These are phyloP conservation scores for Aphrophora alni DNA, from an alignment of 2,888 invertebrate genomes.

Conservation along the genomic window DNA sequence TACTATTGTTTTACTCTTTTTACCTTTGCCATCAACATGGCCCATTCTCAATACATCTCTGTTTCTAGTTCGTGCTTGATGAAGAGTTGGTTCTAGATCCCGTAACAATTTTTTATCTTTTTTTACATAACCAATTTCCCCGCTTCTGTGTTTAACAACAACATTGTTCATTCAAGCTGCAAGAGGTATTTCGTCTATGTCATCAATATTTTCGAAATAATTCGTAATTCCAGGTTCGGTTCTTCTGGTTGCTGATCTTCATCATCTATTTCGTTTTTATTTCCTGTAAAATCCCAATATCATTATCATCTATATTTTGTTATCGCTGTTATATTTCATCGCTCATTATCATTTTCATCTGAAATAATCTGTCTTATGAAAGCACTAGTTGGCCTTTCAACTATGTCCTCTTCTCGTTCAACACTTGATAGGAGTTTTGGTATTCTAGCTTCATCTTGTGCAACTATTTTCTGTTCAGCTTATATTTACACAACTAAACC, in stretches of 20 bases:
- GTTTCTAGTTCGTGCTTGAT: background rate
- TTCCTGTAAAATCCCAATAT: background rate
- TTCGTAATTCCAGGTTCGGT: background rate
- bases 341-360: too few species aligned
- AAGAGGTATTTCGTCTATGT: background rate
- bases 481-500: too few species aligned
- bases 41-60: background rate
- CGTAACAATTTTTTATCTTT: background rate
- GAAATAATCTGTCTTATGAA: too few species aligned
- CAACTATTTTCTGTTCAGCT: too few species aligned
- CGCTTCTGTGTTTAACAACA: background rate
- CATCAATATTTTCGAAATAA: background rate
- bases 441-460: background rate
- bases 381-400: background rate
- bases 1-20: background rate
- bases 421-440: background rate
- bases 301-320: too few species aligned
- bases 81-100: background rate
- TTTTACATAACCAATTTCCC: background rate
- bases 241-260: background rate
- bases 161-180: background rate
- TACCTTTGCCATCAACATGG: background rate
- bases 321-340: too few species aligned
- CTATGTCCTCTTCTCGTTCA: background rate
- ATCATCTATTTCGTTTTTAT: background rate